phyloP scores from a whole-genome alignment of 2,888 invertebrate genomes.

The Meghimatium bilineatum region DNA sequence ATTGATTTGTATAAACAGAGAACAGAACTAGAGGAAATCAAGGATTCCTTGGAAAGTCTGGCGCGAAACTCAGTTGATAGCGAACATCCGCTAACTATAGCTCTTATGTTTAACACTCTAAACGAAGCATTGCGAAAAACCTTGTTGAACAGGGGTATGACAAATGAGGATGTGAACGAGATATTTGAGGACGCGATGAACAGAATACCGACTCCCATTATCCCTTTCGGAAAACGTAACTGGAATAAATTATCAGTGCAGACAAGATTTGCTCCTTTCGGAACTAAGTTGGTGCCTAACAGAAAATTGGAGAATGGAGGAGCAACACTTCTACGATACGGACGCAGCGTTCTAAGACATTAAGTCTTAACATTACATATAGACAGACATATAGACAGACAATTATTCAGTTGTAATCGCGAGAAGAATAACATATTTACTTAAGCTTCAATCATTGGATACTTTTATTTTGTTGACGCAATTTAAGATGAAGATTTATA shows the following conservation, averaged over 20 bases:
- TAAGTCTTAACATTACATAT: no score
- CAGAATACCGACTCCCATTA: not conserved
- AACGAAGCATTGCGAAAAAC: not conserved
- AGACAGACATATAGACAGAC: no score
- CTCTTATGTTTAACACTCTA: not conserved
- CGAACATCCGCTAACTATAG: not conserved
- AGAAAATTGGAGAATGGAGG: constrained; percentile 50
- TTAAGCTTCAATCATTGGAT: no score
- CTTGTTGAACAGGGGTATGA: not conserved
- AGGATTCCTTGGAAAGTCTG: not conserved
- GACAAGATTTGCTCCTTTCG: constrained; percentile 54
- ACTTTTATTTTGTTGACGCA: no score
- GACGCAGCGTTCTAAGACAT: no score
- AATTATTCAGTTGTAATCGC: no score
- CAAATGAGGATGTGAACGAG: constrained; percentile 14
- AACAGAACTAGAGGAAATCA: not conserved
- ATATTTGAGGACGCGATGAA: not conserved
- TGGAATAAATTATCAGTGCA: constrained; percentile 49
- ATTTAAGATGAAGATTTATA: no score
- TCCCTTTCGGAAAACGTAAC: not conserved
- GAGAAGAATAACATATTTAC: no score
- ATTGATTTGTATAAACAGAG: not conserved
- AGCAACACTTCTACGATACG: constrained; percentile 52
- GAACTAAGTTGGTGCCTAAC: constrained; percentile 53
- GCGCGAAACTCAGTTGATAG: not conserved